A percentile compares a stretch with the other conserved stretches of the same genome.
Evolutionary conservation across 2,113 vertebrate genomes (phyloP).

Genomic region (Heloderma charlesbogerti): DNA sequence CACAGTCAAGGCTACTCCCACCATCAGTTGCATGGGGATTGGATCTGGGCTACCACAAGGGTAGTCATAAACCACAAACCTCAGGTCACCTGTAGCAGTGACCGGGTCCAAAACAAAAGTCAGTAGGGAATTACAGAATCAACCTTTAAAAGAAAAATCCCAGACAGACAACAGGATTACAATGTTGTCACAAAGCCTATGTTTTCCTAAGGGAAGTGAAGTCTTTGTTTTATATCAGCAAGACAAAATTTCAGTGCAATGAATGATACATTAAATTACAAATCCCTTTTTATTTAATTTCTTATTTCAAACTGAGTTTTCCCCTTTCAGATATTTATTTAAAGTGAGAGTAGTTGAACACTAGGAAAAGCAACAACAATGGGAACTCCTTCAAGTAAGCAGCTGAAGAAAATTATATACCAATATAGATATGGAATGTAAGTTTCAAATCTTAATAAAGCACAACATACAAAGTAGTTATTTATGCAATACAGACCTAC

Average conservation of each 20-base stretch:
- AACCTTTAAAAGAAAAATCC: not conserved
- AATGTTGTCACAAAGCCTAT: not conserved
- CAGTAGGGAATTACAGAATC: not conserved
- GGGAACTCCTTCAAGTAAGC: slow-evolving; percentile 53
- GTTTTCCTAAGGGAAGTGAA: not conserved
- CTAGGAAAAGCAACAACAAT: slow-evolving; percentile 45
- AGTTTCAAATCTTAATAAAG: slow-evolving; percentile 65
- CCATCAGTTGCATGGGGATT: not conserved
- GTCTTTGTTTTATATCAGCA: not conserved
- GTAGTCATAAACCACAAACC: not conserved
- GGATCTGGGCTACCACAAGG: not conserved
- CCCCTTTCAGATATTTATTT: slow-evolving; percentile 81
- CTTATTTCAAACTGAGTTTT: slow-evolving; percentile 79
- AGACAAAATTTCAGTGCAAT: slow-evolving; percentile 22
- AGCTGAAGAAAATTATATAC: slow-evolving; percentile 59
- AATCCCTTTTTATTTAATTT: slow-evolving; percentile 87
- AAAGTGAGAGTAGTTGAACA: slow-evolving; percentile 64
- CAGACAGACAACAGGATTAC: not conserved
- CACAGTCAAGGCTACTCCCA: not conserved
- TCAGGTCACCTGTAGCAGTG: not conserved
- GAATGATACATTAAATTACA: slow-evolving; percentile 76
- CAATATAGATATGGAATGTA: slow-evolving; percentile 68
- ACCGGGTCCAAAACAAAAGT: not conserved
- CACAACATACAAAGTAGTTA: slow-evolving; percentile 81
- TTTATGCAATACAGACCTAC: slow-evolving; percentile 80